A percentile compares a stretch with the other conserved stretches of the same genome.
Evolutionary conservation across 2,888 invertebrate genomes (phyloP).

Genomic region (Lithophane leautieri): DNA sequence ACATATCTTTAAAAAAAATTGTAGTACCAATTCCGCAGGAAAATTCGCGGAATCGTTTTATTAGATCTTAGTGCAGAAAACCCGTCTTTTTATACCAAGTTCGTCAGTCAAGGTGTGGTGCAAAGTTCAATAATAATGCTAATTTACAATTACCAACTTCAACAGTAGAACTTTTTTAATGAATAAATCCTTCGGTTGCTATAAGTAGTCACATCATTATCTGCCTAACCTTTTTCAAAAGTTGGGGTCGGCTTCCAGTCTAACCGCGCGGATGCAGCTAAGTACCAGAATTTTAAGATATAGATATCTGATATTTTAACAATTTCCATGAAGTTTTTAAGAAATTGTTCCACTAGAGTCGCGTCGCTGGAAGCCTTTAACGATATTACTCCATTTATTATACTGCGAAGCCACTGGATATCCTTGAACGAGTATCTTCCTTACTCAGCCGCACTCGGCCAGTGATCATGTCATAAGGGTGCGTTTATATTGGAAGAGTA

Average conservation of each 20-base stretch:
- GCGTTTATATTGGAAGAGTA: neutral
- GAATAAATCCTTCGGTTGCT: neutral
- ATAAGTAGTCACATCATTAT: too few relatives aligned
- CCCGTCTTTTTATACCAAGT: constrained; percentile 13
- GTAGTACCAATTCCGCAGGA: too few relatives aligned
- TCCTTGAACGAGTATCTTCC: constrained; percentile 34
- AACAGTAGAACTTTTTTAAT: neutral
- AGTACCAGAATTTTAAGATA: too few relatives aligned
- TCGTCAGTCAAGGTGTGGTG: neutral
- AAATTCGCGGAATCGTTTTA: neutral
- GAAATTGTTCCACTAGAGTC: too few relatives aligned
- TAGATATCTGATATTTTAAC: too few relatives aligned
- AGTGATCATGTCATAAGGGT: neutral
- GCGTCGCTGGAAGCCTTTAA: too few relatives aligned
- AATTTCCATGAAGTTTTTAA: too few relatives aligned
- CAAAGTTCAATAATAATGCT: constrained; percentile 1
- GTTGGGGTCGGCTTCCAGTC: too few relatives aligned
- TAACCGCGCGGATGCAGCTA: too few relatives aligned
- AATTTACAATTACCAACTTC: neutral
- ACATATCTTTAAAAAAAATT: neutral
- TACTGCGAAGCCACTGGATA: constrained; percentile 21
- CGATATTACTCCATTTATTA: constrained; percentile 1
- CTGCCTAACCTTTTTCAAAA: too few relatives aligned
- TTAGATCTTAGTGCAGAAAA: constrained; percentile 16
- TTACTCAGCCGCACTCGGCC: constrained; percentile 4